Base-by-base conservation (phyloP, 2,797 vertebrate genomes). In the Pipistrellus pipistrellus region DNA sequence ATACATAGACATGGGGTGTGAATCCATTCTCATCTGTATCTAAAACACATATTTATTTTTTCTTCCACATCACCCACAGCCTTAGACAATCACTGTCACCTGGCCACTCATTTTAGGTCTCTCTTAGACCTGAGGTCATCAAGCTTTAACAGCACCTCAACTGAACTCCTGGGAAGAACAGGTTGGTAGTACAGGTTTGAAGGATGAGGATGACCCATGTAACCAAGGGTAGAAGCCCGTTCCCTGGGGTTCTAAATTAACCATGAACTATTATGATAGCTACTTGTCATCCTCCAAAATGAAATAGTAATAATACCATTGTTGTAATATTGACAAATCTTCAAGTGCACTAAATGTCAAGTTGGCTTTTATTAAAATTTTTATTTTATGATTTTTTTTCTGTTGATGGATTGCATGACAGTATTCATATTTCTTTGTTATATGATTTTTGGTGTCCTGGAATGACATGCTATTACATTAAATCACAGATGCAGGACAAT, bases 11-110 rank as follows among this genome's bases (percentile, higher is more conserved):
- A 15, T n/a, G 21, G 48, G 20, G 46, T 71, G 88, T 89, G 32
- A 93, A 64, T 27, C 30, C 38, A 69, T 35, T n/a, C 2, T n/a
- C 15, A 30, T 46, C 62, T 44, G 38, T 59, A 57, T 12, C 3
- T 76, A 41, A 91, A 86, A 53, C 13, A 78, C 4, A 32, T 68
- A 68, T 20, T 18, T 68, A 66, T 35, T n/a, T 95, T 95, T 88
- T 18, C 27, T 62, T 4, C 12, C 3, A 3, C 3, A 51, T 81
- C 27, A 77, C 23, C 13, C 46, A 30, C 20, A 44, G 23, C 73
- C 66, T 87, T 38, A 77, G 46, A 53, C 15, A 62, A 21, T 38
- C 3, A 21, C 27, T 30, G 15, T 90, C 23, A 90, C 59, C 35
- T 46, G 35, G 7, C 17, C 21, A n/a, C 11, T 62, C 14, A n/a